These are phyloP conservation scores for Apteryx owenii DNA, from an alignment of 2,113 vertebrate species.

Conservation along the genomic window DNA sequence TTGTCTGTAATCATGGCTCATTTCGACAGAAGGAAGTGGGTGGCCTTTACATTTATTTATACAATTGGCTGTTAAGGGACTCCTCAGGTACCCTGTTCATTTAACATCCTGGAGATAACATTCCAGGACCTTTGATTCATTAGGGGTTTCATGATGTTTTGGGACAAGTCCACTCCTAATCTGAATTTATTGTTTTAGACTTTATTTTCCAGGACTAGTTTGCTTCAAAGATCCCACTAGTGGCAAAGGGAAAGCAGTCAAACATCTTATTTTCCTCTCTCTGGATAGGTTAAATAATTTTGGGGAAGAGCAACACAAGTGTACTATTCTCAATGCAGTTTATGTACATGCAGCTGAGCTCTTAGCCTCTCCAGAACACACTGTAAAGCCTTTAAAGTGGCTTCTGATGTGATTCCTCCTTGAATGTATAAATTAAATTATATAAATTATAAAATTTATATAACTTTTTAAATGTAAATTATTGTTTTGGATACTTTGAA, in stretches of 20 bases:
- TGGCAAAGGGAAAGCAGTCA: neutral
- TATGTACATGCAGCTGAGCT: neutral
- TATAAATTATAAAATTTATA: neutral
- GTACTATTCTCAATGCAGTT: neutral
- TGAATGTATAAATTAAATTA: neutral
- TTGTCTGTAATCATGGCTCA: neutral
- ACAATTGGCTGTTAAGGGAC: neutral
- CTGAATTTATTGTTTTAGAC: neutral
- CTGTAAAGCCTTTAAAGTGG: neutral
- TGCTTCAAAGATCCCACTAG: neutral
- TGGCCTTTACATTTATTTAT: neutral
- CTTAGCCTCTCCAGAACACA: neutral
- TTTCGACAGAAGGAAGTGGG: neutral
- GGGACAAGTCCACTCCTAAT: neutral
- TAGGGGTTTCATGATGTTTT: neutral
- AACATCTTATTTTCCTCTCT: neutral
- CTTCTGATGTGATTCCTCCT: neutral
- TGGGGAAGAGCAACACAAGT: neutral
- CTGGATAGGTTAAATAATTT: neutral
- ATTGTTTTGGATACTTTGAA: neutral
- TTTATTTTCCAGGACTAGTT: neutral
- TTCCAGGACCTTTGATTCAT: neutral
- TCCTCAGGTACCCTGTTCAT: neutral
- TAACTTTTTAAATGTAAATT: neutral
- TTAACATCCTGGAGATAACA: neutral